Percentiles rank a stretch among this genome's conserved stretches.
Conservation (phyloP, 1,140 invertebrate genomes). For the Idris sp. region DNA sequence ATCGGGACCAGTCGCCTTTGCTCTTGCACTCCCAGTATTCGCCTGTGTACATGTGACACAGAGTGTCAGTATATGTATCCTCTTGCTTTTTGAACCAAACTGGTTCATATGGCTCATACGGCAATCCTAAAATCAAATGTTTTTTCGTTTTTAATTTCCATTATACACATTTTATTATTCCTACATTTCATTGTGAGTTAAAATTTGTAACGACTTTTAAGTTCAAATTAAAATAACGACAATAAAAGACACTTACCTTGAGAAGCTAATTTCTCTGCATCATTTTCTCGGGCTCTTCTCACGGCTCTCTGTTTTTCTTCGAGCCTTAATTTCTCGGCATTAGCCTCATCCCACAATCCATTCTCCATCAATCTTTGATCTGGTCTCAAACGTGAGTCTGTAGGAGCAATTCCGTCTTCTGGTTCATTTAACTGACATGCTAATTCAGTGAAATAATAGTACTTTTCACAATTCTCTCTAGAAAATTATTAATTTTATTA, state of each 20-base stretch:
- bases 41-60: constrained; percentile 91
- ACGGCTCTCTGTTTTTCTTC: constrained; percentile 96
- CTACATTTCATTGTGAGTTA: no score
- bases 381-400: constrained; percentile 94
- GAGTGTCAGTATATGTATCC: constrained; percentile 87
- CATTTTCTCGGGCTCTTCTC: constrained; percentile 85
- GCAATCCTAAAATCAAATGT: constrained; percentile 80
- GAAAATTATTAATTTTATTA: constrained; percentile 2
- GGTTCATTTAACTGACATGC: constrained; percentile 97
- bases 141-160: constrained; percentile 35
- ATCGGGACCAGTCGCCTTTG: constrained; percentile 91
- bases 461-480: constrained; percentile 86
- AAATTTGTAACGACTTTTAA: no score
- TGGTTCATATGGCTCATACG: constrained; percentile 88
- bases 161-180: no score
- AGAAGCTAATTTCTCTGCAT: constrained; percentile 87
- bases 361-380: constrained; percentile 99
- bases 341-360: constrained; percentile 97
- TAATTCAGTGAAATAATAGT: constrained; percentile 96
- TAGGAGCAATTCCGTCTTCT: constrained; percentile 95
- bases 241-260: constrained; percentile 78
- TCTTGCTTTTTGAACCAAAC: constrained; percentile 94
- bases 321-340: constrained; percentile 91
- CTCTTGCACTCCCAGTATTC: constrained; percentile 97
- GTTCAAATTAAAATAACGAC: background rate